A percentile compares a stretch with the other conserved stretches of the same genome.
Evolutionary conservation across 2,888 invertebrate genomes (phyloP).

Genomic region (Sphaeridia pumilis): DNA sequence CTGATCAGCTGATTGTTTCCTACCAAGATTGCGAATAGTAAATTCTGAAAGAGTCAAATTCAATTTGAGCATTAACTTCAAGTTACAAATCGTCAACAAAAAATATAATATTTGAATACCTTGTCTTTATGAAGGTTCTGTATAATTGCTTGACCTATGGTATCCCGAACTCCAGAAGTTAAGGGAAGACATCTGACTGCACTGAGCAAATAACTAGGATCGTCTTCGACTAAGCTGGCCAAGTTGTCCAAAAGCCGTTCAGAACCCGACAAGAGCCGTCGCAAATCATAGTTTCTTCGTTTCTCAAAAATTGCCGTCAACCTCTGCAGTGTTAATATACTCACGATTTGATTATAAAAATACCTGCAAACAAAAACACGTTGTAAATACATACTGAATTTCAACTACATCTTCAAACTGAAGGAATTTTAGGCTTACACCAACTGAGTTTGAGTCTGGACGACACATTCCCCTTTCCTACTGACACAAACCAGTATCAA

Average conservation of each 20-base stretch:
- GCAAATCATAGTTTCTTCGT: conserved; percentile 83
- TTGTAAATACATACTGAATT: neutral
- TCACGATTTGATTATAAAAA: conserved; percentile 90
- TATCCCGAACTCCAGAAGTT: conserved; percentile 63
- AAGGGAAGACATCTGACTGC: conserved; percentile 70
- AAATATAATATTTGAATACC: no score
- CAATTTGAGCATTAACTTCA: neutral
- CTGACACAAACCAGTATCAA: conserved; percentile 79
- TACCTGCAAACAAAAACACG: conserved; percentile 51
- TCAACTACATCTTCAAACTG: neutral
- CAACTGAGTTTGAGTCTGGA: conserved; percentile 71
- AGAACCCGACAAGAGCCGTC: conserved; percentile 77
- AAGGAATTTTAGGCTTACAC: conserved; percentile 57
- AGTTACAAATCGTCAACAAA: no score
- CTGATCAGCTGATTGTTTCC: conserved; percentile 88
- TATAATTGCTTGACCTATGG: conserved; percentile 72
- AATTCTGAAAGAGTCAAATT: conserved; percentile 34
- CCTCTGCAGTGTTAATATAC: conserved; percentile 75
- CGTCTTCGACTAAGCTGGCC: conserved; percentile 70
- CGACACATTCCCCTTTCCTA: conserved; percentile 61
- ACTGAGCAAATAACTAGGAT: conserved; percentile 62
- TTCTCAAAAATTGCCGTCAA: conserved; percentile 83
- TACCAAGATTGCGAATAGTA: conserved; percentile 90
- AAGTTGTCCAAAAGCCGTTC: conserved; percentile 87
- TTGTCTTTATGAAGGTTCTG: conserved; percentile 48